These are phyloP conservation scores for Abscondita cerata DNA, from an alignment of 2,888 invertebrate genomes.

Conservation along the genomic window DNA sequence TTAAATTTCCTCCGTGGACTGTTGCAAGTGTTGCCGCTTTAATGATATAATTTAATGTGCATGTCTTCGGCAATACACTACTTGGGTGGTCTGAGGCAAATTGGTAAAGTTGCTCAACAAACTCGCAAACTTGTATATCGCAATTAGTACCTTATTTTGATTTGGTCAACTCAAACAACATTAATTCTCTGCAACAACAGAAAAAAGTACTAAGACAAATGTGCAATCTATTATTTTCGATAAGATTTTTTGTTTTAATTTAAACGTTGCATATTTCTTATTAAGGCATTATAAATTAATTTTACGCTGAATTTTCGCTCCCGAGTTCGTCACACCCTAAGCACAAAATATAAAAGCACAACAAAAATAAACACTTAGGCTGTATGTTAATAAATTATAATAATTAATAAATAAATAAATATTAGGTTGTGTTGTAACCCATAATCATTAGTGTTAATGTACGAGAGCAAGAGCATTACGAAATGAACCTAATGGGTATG, in stretches of 20 bases:
- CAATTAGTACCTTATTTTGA: conserved; percentile 23
- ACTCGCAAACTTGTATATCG: conserved; percentile 23
- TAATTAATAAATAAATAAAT: too few species aligned
- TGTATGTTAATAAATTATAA: too few species aligned
- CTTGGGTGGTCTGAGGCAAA: conserved; percentile 55
- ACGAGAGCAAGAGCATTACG: too few species aligned
- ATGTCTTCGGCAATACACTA: conserved; percentile 51
- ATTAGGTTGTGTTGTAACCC: too few species aligned
- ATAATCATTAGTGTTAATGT: too few species aligned
- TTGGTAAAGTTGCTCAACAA: conserved; percentile 48
- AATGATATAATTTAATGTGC: conserved; percentile 56
- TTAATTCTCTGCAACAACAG: conserved; percentile 22
- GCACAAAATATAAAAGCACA: too few species aligned
- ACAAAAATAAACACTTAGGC: too few species aligned
- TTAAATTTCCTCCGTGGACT: conserved; percentile 24
- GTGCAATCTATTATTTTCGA: conserved; percentile 14
- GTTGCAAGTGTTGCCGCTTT: conserved; percentile 41
- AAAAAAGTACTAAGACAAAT: conserved; percentile 27
- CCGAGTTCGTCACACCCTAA: too few species aligned
- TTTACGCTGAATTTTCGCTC: not conserved
- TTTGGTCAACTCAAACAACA: conserved; percentile 69
- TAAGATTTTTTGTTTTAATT: conserved; percentile 7
- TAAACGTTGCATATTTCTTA: not conserved
- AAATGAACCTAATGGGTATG: too few species aligned
- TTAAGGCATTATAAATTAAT: not conserved